Evolutionary conservation across 2,888 invertebrate species (phyloP).

Genomic region (Polydesmus complanatus): DNA sequence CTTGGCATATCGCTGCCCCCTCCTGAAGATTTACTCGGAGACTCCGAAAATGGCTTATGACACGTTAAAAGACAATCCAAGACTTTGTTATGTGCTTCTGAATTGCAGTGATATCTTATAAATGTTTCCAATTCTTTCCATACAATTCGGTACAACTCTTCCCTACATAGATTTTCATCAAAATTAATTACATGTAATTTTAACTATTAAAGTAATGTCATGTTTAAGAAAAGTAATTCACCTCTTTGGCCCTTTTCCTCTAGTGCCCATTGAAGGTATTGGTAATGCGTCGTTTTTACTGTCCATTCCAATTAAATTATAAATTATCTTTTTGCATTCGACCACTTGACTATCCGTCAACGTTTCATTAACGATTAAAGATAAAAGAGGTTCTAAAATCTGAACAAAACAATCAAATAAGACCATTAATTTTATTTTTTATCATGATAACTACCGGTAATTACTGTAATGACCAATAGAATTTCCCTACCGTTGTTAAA

Average conservation of each 20-base stretch:
- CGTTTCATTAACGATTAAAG: constrained; percentile 63
- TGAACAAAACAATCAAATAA: constrained; percentile 27
- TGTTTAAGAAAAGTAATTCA: constrained; percentile 18
- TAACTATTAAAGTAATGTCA: not conserved
- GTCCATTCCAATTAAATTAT: constrained; percentile 64
- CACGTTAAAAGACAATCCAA: constrained; percentile 69
- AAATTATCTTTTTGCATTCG: constrained; percentile 71
- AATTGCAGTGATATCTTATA: constrained; percentile 59
- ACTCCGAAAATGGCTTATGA: constrained; percentile 43
- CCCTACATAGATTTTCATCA: constrained; percentile 35
- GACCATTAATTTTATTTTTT: not conserved
- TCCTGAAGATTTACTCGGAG: not conserved
- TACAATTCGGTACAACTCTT: constrained; percentile 80
- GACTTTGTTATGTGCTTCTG: constrained; percentile 61
- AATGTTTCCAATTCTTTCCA: constrained; percentile 80
- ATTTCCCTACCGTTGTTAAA: constrained; percentile 38
- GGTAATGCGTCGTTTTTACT: constrained; percentile 68
- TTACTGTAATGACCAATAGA: not conserved
- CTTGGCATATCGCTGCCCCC: not conserved
- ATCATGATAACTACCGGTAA: too few species aligned
- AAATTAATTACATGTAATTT: not conserved
- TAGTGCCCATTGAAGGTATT: constrained; percentile 38
- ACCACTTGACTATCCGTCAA: constrained; percentile 73
- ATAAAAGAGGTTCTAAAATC: constrained; percentile 67
- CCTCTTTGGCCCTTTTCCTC: constrained; percentile 36